Base-by-base conservation (phyloP, 2,113 vertebrate genomes). In the Rhinolophus sinicus region DNA sequence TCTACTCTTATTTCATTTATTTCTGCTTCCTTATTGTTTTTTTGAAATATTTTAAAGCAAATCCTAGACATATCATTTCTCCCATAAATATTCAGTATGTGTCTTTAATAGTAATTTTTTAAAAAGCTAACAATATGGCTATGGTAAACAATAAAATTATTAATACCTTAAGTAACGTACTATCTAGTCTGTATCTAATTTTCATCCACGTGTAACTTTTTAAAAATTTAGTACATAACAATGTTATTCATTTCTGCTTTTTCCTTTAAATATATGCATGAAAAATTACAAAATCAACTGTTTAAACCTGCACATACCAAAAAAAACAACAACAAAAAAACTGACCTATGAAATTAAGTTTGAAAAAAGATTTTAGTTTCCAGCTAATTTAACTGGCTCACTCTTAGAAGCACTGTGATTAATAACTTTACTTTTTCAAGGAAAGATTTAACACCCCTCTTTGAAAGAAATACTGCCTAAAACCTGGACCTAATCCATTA, bases 381-480 rank as follows among this genome's bases (percentile, higher is more conserved):
- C 52, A 95, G 35, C 56, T 80, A 64, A 67, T 64, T 77, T 54
- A 84, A 50, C 18, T 75, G 65, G 26, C 62, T 92, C 78, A 86
- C 30, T 18, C 78, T 88, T 24, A 69, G 62, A 19, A 86, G 33
- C 6, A 92, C 11, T 44, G 56, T 76, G 33, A 88, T 93, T 87
- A 95, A 94, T 84, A 72, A 87, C 28, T 92, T 93, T 56, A 90
- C 38, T 85, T 93, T 95, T 88, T 65, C 9, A 88, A 90, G 89
- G 24, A 21, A 83, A 94, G 96, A 52, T 87, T 95, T 90, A 96
- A 60, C 30, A 93, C 4, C 21, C 19, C 16, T 94, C 30, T 94
- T 75, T 82, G 47, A 93, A 97, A 91, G 69, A 96, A 93, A 90
- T 65, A 95, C 35, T 87, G 50, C 58, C 88, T 92, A 92, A 90